phyloP scores from a whole-genome alignment of 1,140 invertebrate genomes.

The Saccostrea echinata region DNA sequence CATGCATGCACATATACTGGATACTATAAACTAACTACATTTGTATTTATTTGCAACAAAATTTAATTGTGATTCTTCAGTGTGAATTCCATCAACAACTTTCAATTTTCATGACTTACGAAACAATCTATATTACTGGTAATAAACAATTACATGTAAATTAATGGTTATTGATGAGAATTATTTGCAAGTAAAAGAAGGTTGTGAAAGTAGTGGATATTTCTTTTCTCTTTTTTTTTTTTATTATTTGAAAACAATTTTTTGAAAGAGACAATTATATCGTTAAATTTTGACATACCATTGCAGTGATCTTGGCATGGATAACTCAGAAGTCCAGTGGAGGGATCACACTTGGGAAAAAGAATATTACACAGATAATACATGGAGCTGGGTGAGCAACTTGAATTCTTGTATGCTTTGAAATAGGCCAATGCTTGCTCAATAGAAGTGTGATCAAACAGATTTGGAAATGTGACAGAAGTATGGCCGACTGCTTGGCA shows the following conservation, averaged over 20 bases:
- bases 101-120: too few species aligned
- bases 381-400: background rate
- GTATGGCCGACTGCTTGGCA: constrained; percentile 27
- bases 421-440: background rate
- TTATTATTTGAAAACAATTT: background rate
- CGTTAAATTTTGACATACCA: background rate
- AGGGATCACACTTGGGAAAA: constrained; percentile 15
- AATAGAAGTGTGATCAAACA: background rate
- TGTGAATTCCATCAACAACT: too few species aligned
- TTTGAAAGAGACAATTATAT: background rate
- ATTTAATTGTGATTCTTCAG: too few species aligned
- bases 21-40: too few species aligned
- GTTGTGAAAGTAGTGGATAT: too few species aligned
- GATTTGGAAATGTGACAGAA: background rate
- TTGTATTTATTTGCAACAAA: too few species aligned
- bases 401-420: background rate
- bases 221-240: too few species aligned
- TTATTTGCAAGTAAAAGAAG: too few species aligned
- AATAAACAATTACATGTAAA: too few species aligned
- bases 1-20: too few species aligned
- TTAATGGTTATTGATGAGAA: too few species aligned
- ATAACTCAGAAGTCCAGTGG: background rate
- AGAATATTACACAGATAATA: constrained; percentile 16
- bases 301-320: constrained; percentile 3
- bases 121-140: too few species aligned